phyloP scores from a whole-genome alignment of 2,888 invertebrate genomes.

The Galeopsomyia nigrocyanea region DNA sequence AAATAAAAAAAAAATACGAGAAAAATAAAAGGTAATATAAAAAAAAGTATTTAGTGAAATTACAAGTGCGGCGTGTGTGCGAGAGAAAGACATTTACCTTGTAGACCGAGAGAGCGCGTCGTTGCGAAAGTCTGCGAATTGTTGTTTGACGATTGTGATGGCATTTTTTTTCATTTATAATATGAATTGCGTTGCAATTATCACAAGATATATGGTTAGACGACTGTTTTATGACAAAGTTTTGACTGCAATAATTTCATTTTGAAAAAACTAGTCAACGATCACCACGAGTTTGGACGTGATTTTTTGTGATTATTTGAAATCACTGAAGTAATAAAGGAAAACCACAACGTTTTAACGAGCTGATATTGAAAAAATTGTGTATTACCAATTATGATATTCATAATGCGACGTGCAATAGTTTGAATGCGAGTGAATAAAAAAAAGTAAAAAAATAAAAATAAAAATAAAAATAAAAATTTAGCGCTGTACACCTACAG shows the following conservation, averaged over 20 bases:
- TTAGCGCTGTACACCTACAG: conserved; percentile 20
- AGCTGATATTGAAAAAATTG: conserved; percentile 31
- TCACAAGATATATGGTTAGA: too few species aligned
- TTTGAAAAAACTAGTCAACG: neutral
- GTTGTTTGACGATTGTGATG: conserved; percentile 16
- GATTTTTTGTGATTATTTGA: neutral
- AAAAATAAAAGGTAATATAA: conserved; percentile 40
- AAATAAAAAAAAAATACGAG: conserved; percentile 44
- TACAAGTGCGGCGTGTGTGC: conserved; percentile 40
- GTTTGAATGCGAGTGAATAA: conserved; percentile 25
- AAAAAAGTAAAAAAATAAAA: neutral
- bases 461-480: neutral
- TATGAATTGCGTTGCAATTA: too few species aligned
- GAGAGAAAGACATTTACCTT: conserved; percentile 13
- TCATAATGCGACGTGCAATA: conserved; percentile 24
- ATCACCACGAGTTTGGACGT: conserved; percentile 3
- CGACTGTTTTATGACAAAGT: too few species aligned
- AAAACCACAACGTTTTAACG: conserved; percentile 15
- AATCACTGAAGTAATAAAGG: neutral
- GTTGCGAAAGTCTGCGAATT: conserved; percentile 8
- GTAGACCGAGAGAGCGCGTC: conserved; percentile 29
- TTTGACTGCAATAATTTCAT: neutral
- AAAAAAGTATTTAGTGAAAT: conserved; percentile 36
- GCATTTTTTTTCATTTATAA: too few species aligned
- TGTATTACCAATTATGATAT: conserved; percentile 9